These are phyloP conservation scores for Acanthosepion lycidas DNA, from an alignment of 2,888 invertebrate species.

Conservation along the genomic window DNA sequence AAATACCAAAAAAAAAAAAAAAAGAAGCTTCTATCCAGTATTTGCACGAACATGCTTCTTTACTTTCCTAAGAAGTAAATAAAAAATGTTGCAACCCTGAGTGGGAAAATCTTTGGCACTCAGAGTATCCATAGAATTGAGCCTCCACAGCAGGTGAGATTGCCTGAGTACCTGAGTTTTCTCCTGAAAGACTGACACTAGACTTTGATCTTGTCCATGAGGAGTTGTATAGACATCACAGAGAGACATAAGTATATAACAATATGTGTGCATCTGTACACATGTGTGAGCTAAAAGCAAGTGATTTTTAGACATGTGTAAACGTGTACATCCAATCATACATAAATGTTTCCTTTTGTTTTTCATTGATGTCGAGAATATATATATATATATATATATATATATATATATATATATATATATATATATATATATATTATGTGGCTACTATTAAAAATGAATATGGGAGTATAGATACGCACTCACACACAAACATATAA, in stretches of 20 bases:
- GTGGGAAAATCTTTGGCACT: neutral
- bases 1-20: neutral
- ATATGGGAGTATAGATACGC: neutral
- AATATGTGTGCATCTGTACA: neutral
- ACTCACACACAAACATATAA: neutral
- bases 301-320: neutral
- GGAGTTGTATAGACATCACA: neutral
- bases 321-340: neutral
- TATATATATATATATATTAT: no score
- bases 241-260: neutral
- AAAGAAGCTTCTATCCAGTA: neutral
- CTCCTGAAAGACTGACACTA: constrained; percentile 8
- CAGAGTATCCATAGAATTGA: neutral
- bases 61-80: neutral
- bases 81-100: neutral
- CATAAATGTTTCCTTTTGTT: neutral
- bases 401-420: no score
- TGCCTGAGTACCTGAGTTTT: neutral
- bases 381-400: no score
- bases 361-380: neutral
- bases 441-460: neutral
- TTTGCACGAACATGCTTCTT: neutral
- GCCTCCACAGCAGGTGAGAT: neutral
- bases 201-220: neutral
- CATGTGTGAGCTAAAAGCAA: neutral